Evolutionary conservation across 37 sponge, comb jelly and placozoan species (phyloP).

Genomic region (Chondrosia reniformis): DNA sequence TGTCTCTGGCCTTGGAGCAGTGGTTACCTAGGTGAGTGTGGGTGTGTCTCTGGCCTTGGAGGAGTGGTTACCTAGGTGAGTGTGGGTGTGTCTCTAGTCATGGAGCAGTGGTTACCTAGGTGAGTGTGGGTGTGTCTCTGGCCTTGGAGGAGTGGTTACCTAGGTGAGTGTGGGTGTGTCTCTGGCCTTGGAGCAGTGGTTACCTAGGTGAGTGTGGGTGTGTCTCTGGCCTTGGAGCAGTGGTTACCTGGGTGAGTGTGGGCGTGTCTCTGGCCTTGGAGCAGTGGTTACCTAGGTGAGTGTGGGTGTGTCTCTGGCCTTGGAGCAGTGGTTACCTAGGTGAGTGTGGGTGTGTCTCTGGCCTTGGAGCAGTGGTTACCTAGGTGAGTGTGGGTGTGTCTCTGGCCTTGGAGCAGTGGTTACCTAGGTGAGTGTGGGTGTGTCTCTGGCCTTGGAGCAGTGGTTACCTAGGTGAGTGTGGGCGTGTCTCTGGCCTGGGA

Average conservation of each 20-base stretch:
- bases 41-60: neutral
- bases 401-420: neutral
- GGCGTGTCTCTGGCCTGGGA: neutral
- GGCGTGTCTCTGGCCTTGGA: too few species aligned
- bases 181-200: too few species aligned
- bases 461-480: neutral
- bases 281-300: slow-evolving; percentile 88
- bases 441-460: neutral
- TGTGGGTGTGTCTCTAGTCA: too few species aligned
- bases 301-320: too few species aligned
- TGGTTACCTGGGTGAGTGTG: too few species aligned
- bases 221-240: too few species aligned
- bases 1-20: neutral
- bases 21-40: neutral
- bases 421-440: neutral
- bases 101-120: too few species aligned
- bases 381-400: neutral
- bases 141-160: too few species aligned
- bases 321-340: neutral
- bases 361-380: neutral
- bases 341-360: neutral
- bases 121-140: too few species aligned
- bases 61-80: too few species aligned
- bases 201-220: too few species aligned
- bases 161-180: too few species aligned